Conservation (phyloP, 2,113 vertebrate species). For the Empidonax traillii region DNA sequence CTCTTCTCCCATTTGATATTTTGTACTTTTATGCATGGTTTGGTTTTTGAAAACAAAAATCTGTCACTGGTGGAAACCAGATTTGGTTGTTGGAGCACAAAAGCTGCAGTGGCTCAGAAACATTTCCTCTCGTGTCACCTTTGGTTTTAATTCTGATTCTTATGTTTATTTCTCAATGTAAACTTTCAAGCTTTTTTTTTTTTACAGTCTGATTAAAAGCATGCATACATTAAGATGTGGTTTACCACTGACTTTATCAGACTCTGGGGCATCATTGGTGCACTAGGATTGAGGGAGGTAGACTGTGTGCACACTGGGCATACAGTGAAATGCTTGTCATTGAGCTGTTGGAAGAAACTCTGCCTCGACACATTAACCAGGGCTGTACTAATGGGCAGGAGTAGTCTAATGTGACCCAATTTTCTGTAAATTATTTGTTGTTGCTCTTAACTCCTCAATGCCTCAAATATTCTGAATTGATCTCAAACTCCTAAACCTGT, state of each 20-base stretch:
- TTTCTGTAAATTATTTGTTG: neutral
- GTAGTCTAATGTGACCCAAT: neutral
- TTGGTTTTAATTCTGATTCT: neutral
- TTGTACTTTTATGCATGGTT: neutral
- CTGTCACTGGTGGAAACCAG: neutral
- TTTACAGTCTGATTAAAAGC: neutral
- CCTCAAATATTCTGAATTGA: neutral
- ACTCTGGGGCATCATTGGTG: neutral
- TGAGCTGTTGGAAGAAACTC: neutral
- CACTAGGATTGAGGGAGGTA: neutral
- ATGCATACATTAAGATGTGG: rapidly evolving
- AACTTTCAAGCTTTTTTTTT: neutral
- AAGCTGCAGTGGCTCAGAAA: neutral
- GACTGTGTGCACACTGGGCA: rapidly evolving
- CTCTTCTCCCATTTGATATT: neutral
- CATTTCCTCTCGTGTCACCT: rapidly evolving
- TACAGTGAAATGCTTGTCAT: rapidly evolving
- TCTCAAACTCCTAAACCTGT: neutral
- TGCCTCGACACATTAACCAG: neutral
- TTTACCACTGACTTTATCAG: neutral
- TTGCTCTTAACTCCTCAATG: neutral
- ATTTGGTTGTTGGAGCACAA: neutral
- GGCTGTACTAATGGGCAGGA: rapidly evolving
- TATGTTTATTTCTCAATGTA: neutral
- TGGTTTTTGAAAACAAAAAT: neutral